Evolutionary conservation across 2,888 invertebrate genomes (phyloP), one percentile per base, ranked within the genome.

Genomic region (Tetragonula carbonaria): DNA sequence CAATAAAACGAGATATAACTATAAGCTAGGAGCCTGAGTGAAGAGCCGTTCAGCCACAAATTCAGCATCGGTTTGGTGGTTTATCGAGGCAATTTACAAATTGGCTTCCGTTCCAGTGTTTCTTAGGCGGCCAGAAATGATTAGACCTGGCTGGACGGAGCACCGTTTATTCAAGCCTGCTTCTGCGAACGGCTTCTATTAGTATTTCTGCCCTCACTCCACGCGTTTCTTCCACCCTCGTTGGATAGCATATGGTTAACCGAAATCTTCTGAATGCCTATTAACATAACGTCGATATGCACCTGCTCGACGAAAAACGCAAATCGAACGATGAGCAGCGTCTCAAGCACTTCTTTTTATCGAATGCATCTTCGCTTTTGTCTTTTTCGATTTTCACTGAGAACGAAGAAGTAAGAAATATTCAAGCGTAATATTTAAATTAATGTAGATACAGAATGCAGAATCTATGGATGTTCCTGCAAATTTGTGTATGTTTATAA

Each of bases 251-350:
- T 92, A 91, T 92, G 92, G 92, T 90, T 91, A 90, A 91, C 89
- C 78, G 89, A 89, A 89, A 91, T 90, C 88, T 89, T 80, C 86
- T 82, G 78, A 86, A 85, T 33, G 74, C 82, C 86, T 79, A 91
- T 92, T 92, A 92, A 87, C 91, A 92, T 92, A 92, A 91, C 84
- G 86, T 80, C 90, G 92, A 85, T 88, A 86, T 87, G 91, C 92
- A 92, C 92, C 91, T 92, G 92, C 88, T 88, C 86, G 79, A 80
- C 75, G 81, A 88, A 86, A 90, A 88, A 87, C 88, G 78, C 79
- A 71, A 84, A 63, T 78, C 65, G 63, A 66, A 72, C 59, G 65
- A 57, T 18, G 18, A 53, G 4, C 18, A 28, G 51, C n/a, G 23
- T 18, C 28, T 2, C 13, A 33, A n/a, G 38, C 0, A 70, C 57